Evolutionary conservation across 2,113 vertebrate genomes (phyloP), one percentile per base, ranked within the genome.

Genomic region (Ceyx melanurus): DNA sequence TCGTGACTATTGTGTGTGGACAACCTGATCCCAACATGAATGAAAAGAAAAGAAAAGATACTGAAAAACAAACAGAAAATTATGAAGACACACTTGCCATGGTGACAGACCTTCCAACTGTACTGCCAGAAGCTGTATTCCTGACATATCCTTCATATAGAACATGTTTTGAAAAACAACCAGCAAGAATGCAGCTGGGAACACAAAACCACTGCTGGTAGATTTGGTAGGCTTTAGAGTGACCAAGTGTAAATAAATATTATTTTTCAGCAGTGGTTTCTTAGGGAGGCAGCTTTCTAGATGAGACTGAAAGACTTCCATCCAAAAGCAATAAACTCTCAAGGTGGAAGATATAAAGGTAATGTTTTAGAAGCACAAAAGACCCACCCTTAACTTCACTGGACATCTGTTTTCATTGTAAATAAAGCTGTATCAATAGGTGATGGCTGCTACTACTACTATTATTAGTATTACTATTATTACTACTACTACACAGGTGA

Each of bases 241-340:
- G 28, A 79, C 29, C 4, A 3, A 75, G 73, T 53, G 58, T 23
- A 60, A 92, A 37, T 16, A 89, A 73, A 66, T 43, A 21, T 31
- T 89, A 56, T 19, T 91, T 91, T 92, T 96, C 64, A 85, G 75
- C 46, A 79, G 64, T 31, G 67, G 61, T 46, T 42, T 84, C 18
- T 40, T 53, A 83, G 19, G 31, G 9, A 37, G 53, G 56, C 51
- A 78, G 66, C 48, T 58, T 90, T 82, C 84, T 56, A 82, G 50
- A 64, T 35, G 17, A 93, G 61, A 43, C 14, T 81, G 43, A 45
- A 89, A 84, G 74, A 62, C 58, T 50, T 88, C 86, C 5, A 25
- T 37, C 50, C 21, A 67, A 68, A 91, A 89, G 53, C 67, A 86
- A 54, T 61, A 72, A 82, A 45, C 51, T 70, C 20, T 84, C 45